Percentiles rank a stretch among this genome's conserved stretches.
These are phyloP conservation scores for Campaea margaritaria DNA, from an alignment of 2,888 invertebrate species.

Conservation along the genomic window DNA sequence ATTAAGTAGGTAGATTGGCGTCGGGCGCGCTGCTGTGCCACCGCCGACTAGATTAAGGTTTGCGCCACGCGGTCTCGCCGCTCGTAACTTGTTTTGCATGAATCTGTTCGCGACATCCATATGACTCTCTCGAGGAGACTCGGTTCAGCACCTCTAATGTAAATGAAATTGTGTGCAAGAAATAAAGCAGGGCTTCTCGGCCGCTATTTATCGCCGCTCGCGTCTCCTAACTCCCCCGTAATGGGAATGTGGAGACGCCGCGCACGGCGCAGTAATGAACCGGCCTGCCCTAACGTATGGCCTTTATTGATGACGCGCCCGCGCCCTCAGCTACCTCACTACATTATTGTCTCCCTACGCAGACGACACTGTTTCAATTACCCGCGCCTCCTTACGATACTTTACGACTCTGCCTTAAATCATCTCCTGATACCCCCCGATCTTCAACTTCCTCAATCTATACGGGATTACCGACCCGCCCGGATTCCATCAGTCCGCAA, in stretches of 20 bases:
- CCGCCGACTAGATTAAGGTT: slow-evolving; percentile 76
- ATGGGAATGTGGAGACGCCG: slow-evolving; percentile 78
- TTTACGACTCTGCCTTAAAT: slow-evolving; percentile 59
- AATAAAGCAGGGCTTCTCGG: slow-evolving; percentile 79
- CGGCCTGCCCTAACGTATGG: slow-evolving; percentile 77
- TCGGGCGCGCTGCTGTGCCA: slow-evolving; percentile 64
- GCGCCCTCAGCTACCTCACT: slow-evolving; percentile 55
- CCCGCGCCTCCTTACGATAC: slow-evolving; percentile 68
- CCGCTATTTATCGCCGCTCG: slow-evolving; percentile 80
- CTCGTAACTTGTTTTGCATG: slow-evolving; percentile 81
- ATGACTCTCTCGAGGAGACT: slow-evolving; percentile 75
- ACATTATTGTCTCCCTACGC: slow-evolving; percentile 70
- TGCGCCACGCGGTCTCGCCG: slow-evolving; percentile 68
- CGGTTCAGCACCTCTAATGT: slow-evolving; percentile 80
- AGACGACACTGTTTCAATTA: slow-evolving; percentile 72
- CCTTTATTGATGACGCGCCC: slow-evolving; percentile 79
- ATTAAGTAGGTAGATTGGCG: slow-evolving; percentile 75
- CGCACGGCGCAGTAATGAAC: slow-evolving; percentile 76
- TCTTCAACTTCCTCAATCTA: slow-evolving; percentile 46
- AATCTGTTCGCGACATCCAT: slow-evolving; percentile 79
- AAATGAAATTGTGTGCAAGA: slow-evolving; percentile 83
- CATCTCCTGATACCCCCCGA: slow-evolving; percentile 49
- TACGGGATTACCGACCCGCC: slow-evolving; percentile 45
- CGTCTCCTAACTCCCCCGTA: slow-evolving; percentile 80
- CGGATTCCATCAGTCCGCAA: slow-evolving; percentile 43